Base-by-base conservation (phyloP, 1,140 invertebrate species). In the Meloidogyne floridensis region DNA sequence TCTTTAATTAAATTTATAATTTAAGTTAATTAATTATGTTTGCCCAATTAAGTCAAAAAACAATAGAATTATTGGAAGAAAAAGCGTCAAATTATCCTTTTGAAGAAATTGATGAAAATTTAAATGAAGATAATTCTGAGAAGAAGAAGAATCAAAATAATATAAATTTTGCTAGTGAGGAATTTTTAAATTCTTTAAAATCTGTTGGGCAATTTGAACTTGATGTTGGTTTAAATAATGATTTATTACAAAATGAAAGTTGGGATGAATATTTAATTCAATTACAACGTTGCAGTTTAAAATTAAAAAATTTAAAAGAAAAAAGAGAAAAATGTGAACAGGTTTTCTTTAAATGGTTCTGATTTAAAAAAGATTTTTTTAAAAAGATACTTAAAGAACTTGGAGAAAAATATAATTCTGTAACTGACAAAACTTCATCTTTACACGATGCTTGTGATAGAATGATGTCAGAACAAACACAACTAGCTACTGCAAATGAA, bases 391-490 rank as follows among this genome's bases (percentile, higher is more conserved):
- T 82, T 20, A 83, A 82, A 32, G 88, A 89, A 32, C 75, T 89
- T 8, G 47, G 80, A 32, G 76, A 80, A 11, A 85, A 86, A 47
- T 89, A 89, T 80, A 77, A 82, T 53, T 82, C 86, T 53, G 89
- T 89, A 5, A 84, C 88, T 3, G 86, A 84, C 15, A 83, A 87
- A 65, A 89, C 88, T 15, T 87, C 83, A n/a, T 87, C 87, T 15
- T 77, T 89, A 15, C 88, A 89, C 72, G 84, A 89, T 69, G 88
- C 89, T 10, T 89, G 88, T 81, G 88, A 89, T 77, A 82, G 83
- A 54, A 87, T 90, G 80, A 87, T 89, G 79, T 85, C 85, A 7
- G 80, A 90, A 56, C 88, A 89, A 81, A 89, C 88, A 2, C 85
- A 90, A 71, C 59, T 89, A 53, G 90, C 88, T 3, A 81, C 87